Base-by-base conservation (phyloP, 2,888 invertebrate genomes). In the Cryptosula pallasiana region DNA sequence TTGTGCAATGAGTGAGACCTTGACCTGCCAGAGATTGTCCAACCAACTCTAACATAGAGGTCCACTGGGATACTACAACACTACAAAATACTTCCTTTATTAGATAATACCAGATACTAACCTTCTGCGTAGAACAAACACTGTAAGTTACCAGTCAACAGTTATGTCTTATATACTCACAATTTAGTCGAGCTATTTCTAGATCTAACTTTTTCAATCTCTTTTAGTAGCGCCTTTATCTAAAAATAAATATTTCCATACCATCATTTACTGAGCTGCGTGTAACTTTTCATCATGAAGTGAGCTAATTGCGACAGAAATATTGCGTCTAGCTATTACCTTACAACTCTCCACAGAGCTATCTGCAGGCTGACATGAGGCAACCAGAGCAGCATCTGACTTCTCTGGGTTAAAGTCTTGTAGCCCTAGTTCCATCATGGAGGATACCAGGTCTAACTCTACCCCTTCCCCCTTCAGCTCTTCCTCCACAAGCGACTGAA, bases 61-160 rank as follows among this genome's bases (percentile, higher is more conserved):
- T 91, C 96, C 96, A 98, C 81, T 97, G 97, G 0, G 95, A 96
- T 0, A 98, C 94, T 2, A 98, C 88, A 25, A 88, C 86, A 77
- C 87, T 36, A 5, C 20, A 69, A 25, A n/a, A n/a, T n/a, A n/a
- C n/a, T n/a, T n/a, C n/a, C n/a, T n/a, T n/a, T n/a, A n/a, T n/a
- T n/a, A n/a, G n/a, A n/a, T n/a, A n/a, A n/a, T n/a, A n/a, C n/a
- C n/a, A n/a, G n/a, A n/a, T n/a, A n/a, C n/a, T n/a, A n/a, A n/a
- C n/a, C n/a, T n/a, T n/a, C n/a, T n/a, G n/a, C n/a, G n/a, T n/a
- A n/a, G n/a, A n/a, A n/a, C n/a, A n/a, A n/a, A n/a, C n/a, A n/a
- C n/a, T n/a, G n/a, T n/a, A n/a, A n/a, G n/a, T n/a, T n/a, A n/a
- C n/a, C n/a, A n/a, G n/a, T n/a, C n/a, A n/a, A n/a, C n/a, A n/a